These are phyloP conservation scores for Triplophysa bombifrons DNA, from an alignment of 2,797 vertebrate genomes.

Conservation along the genomic window DNA sequence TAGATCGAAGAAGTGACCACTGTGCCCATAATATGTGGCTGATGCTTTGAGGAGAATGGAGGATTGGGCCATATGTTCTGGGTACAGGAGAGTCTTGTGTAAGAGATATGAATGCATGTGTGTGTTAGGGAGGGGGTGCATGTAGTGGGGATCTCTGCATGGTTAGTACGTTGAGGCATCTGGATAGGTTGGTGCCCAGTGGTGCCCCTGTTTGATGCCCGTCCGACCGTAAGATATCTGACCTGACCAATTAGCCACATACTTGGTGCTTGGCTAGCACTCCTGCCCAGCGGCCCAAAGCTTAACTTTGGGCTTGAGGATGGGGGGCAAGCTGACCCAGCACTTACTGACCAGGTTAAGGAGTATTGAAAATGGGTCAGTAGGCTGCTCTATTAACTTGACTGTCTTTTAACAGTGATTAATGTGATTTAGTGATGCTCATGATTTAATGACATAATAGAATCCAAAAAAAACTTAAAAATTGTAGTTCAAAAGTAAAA, in stretches of 20 bases:
- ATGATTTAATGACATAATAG: background rate
- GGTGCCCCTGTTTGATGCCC: constrained; percentile 66
- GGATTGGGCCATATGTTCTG: constrained; percentile 73
- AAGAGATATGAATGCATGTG: constrained; percentile 57
- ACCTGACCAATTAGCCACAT: constrained; percentile 85
- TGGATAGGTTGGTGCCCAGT: constrained; percentile 72
- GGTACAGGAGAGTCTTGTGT: constrained; percentile 61
- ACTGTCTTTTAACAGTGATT: background rate
- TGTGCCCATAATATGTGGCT: constrained; percentile 55
- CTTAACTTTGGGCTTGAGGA: constrained; percentile 49
- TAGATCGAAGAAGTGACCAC: constrained; percentile 52
- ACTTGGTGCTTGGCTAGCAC: constrained; percentile 68
- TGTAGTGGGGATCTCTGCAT: constrained; percentile 60
- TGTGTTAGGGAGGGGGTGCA: constrained; percentile 51
- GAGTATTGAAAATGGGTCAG: constrained; percentile 51
- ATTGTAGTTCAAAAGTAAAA: too few relatives aligned
- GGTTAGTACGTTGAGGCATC: constrained; percentile 73
- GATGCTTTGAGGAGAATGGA: constrained; percentile 36
- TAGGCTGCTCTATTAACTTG: background rate
- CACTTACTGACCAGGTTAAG: constrained; percentile 34
- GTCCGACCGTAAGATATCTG: constrained; percentile 78
- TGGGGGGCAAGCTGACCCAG: constrained; percentile 40
- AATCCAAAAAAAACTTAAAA: too few relatives aligned
- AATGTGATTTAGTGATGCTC: constrained; percentile 15
- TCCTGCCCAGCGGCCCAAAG: constrained; percentile 47